Conservation (phyloP, 2,888 invertebrate genomes). For the Gymnosoma rotundatum region DNA sequence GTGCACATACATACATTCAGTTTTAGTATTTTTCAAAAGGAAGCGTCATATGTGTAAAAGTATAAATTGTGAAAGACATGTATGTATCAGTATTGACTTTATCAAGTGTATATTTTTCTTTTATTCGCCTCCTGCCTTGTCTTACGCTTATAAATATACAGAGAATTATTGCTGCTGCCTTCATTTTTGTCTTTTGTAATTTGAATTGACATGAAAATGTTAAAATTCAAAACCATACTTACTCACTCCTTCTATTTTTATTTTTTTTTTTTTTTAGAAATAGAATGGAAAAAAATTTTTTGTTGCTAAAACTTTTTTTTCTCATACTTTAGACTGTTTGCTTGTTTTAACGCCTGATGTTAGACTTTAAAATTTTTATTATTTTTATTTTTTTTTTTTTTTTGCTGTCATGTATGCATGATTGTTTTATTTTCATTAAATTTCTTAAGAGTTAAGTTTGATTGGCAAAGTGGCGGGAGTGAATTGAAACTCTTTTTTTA, state of each 20-base stretch:
- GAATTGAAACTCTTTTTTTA: conserved; percentile 69
- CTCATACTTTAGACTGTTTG: conserved; percentile 13
- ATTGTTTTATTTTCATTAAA: conserved; percentile 71
- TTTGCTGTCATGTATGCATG: conserved; percentile 57
- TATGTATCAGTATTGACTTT: conserved; percentile 69
- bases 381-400: conserved; percentile 25
- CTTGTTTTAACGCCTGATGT: conserved; percentile 66
- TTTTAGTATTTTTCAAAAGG: conserved; percentile 42
- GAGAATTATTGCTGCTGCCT: conserved; percentile 45
- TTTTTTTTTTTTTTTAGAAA: not conserved
- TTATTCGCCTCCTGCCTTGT: conserved; percentile 1
- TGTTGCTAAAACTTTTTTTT: conserved; percentile 46
- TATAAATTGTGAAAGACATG: conserved; percentile 31
- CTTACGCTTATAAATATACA: conserved; percentile 2
- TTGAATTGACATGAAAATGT: conserved; percentile 70
- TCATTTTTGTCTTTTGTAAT: conserved; percentile 70
- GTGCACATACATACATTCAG: conserved; percentile 50
- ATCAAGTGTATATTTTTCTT: conserved; percentile 67
- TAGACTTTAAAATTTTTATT: conserved; percentile 46
- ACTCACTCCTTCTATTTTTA: conserved; percentile 48
- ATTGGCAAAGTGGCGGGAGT: conserved; percentile 56
- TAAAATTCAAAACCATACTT: conserved; percentile 70
- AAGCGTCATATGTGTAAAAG: conserved; percentile 63
- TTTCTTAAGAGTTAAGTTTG: conserved; percentile 63
- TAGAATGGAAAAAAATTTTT: conserved; percentile 8